Evolutionary conservation across 2,113 vertebrate genomes (phyloP).

Genomic region (Xenotilapia caudafasciata): DNA sequence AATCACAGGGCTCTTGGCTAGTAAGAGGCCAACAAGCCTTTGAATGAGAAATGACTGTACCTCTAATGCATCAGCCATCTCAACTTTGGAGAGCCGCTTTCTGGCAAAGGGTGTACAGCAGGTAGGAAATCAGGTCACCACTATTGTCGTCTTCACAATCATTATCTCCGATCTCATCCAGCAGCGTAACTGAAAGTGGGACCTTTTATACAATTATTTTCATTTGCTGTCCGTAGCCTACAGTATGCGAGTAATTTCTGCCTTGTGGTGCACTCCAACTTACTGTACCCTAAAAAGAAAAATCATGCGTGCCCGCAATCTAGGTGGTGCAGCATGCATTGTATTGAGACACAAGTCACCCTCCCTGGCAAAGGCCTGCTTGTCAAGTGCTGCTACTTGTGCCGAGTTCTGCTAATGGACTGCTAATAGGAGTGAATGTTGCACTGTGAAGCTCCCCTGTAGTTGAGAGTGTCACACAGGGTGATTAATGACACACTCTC

Average conservation of each 20-base stretch:
- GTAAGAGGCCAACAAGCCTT: constrained; percentile 52
- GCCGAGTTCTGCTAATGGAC: constrained; percentile 75
- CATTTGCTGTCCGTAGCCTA: constrained; percentile 8
- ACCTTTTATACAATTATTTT: constrained; percentile 53
- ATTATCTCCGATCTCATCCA: constrained; percentile 31
- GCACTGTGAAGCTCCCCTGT: constrained; percentile 62
- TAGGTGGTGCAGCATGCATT: constrained; percentile 25
- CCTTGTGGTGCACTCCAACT: constrained; percentile 22
- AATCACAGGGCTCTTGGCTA: constrained; percentile 55
- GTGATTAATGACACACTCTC: constrained; percentile 72
- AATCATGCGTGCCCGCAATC: background rate
- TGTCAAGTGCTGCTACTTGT: constrained; percentile 67
- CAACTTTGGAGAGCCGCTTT: constrained; percentile 57
- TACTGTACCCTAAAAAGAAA: background rate
- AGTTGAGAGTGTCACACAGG: constrained; percentile 61
- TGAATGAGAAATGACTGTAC: constrained; percentile 51
- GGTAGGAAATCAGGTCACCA: constrained; percentile 56
- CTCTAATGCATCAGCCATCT: constrained; percentile 58
- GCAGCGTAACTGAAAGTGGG: background rate
- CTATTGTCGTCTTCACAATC: constrained; percentile 24
- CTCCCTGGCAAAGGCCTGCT: constrained; percentile 44
- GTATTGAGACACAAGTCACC: constrained; percentile 50
- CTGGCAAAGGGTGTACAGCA: constrained; percentile 34
- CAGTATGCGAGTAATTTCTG: background rate
- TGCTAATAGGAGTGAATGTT: constrained; percentile 72